Conservation (phyloP, 2,888 invertebrate species). For the Neoaliturus tenellus region DNA sequence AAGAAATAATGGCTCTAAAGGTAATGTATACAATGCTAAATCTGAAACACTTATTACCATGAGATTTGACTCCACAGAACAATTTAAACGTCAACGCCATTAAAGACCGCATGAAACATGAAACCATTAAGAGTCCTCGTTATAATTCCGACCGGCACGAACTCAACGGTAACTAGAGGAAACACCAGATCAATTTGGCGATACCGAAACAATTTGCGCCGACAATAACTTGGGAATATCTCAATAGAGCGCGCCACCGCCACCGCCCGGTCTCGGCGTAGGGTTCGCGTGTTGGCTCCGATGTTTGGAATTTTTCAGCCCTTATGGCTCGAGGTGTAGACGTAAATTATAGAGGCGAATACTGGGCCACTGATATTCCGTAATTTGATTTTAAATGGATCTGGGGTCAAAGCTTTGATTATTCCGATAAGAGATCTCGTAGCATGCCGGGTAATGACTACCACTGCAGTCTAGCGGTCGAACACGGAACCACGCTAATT, state of each 20-base stretch:
- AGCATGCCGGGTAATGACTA: conserved; percentile 45
- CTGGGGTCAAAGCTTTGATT: conserved; percentile 46
- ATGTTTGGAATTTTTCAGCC: conserved; percentile 47
- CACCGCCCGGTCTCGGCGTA: neutral
- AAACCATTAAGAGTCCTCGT: neutral
- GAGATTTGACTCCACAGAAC: neutral
- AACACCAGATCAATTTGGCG: neutral
- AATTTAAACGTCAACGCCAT: neutral
- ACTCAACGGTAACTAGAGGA: neutral
- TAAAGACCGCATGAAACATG: neutral
- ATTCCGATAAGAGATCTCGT: conserved; percentile 41
- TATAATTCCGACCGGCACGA: conserved; percentile 1
- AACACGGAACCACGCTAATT: conserved; percentile 39
- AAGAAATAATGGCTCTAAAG: no score
- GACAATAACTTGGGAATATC: neutral
- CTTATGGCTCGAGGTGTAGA: conserved; percentile 57
- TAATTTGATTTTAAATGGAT: conserved; percentile 52
- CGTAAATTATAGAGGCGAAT: conserved; percentile 52
- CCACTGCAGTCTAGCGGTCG: conserved; percentile 3
- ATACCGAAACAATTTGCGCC: neutral
- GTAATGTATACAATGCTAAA: no score
- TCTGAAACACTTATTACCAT: no score
- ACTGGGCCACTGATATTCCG: conserved; percentile 50
- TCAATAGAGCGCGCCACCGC: neutral
- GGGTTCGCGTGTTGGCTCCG: conserved; percentile 17